phyloP scores from a whole-genome alignment of 2,113 vertebrate species.

The Sarotherodon lohbergeri region DNA sequence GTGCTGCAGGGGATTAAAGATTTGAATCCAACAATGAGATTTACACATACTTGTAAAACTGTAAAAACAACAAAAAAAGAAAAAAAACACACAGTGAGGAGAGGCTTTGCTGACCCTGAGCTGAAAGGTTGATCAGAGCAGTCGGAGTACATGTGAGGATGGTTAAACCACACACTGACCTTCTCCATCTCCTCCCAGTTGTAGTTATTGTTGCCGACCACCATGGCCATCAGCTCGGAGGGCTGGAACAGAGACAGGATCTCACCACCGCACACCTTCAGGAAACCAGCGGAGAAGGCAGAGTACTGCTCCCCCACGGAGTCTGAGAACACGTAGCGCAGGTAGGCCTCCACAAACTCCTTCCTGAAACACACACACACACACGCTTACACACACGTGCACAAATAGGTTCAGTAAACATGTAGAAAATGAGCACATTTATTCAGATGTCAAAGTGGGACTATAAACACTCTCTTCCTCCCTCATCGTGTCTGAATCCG shows the following conservation, averaged over 20 bases:
- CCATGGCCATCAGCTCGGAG: constrained; percentile 95
- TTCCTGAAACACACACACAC: constrained; percentile 69
- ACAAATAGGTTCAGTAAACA: not conserved
- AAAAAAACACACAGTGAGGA: not conserved
- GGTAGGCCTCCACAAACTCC: constrained; percentile 91
- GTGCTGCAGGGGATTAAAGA: not conserved
- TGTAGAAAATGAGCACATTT: not conserved
- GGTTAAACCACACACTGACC: constrained; percentile 68
- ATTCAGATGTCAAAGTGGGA: not conserved
- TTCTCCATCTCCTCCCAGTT: constrained; percentile 96
- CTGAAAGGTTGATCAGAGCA: not conserved
- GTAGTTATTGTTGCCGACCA: constrained; percentile 95
- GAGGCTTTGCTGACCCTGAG: not conserved
- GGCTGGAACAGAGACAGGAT: constrained; percentile 94
- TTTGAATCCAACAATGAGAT: not conserved
- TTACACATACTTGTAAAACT: not conserved
- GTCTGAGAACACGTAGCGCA: constrained; percentile 87
- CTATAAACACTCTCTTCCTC: constrained; percentile 5
- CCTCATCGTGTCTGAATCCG: not conserved
- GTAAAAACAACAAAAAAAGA: not conserved
- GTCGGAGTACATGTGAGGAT: not conserved
- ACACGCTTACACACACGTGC: accelerated
- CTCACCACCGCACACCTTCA: constrained; percentile 96
- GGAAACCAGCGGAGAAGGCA: constrained; percentile 89
- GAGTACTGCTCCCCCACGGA: constrained; percentile 86